Base-by-base conservation (phyloP, 2,797 vertebrate species). In the Rallus crepitans region DNA sequence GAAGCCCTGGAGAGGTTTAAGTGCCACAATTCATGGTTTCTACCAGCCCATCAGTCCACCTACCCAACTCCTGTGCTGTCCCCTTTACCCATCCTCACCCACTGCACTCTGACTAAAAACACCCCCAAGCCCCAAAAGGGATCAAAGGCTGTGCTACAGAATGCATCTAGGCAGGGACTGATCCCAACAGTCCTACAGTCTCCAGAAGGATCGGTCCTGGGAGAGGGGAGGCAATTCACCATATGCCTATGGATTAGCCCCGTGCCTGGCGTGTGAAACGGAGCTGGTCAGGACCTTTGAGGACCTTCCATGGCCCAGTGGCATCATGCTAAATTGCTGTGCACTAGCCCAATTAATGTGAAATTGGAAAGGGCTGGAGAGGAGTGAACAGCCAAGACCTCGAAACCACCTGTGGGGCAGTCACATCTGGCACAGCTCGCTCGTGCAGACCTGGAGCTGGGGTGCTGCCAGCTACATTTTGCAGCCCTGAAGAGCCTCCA, bases 381-480 rank as follows among this genome's bases (percentile, higher is more conserved):
- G 39, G 11, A 69, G 35, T 1, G 23, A 93, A n/a, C 0, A 3
- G 20, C 15, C 70, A 79, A 47, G 55, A 63, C 59, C 48, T 35
- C 1, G 2, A 60, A 53, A 15, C 4, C 35, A 9, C 5, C 0
- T 0, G 5, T 16, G 52, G 18, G 40, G 15, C 0, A 1, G 18
- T 25, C 57, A 65, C 52, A 16, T 11, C 28, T 50, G 64, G 11
- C 23, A 24, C 2, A 73, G 9, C 45, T 82, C 20, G 12, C 28
- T n/a, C 0, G 0, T 20, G 42, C 2, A 15, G 63, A 9, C 7
- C 5, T 3, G 18, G 60, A 11, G 7, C 52, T 24, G 47, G 4
- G 52, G 12, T 45, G 47, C 64, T 59, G 39, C 61, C 78, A 66
- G 39, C n/a, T 33, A 28, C 7, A 3, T 37, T 73, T 10, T 40